Conservation (phyloP, 2,113 vertebrate genomes). For the Aix galericulata region DNA sequence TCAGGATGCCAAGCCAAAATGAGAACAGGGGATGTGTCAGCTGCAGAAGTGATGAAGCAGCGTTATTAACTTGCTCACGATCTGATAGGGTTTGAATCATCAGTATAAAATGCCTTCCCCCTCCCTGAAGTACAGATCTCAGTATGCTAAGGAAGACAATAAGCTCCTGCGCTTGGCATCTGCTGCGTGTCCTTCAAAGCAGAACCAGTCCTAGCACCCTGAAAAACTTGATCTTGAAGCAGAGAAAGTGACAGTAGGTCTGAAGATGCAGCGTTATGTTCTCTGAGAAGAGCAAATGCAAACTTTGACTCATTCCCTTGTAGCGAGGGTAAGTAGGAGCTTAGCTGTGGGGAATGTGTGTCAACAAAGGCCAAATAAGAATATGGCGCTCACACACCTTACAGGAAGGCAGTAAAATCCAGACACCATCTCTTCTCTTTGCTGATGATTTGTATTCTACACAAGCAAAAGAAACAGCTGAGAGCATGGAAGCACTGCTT, state of each 20-base stretch:
- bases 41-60: neutral
- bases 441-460: neutral
- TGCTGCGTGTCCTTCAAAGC: neutral
- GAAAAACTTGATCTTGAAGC: neutral
- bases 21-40: neutral
- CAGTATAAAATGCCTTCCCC: neutral
- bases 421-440: neutral
- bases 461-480: neutral
- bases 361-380: neutral
- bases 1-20: neutral
- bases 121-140: neutral
- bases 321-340: neutral
- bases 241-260: neutral
- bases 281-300: neutral
- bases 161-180: neutral
- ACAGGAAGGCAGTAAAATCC: neutral
- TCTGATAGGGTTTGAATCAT: neutral
- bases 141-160: neutral
- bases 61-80: neutral
- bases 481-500: neutral
- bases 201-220: neutral
- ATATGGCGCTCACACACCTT: fast-evolving
- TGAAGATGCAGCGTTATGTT: neutral
- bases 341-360: neutral
- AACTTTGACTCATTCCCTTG: neutral